Evolutionary conservation across 92 coral and sea anemone species (phyloP).

Genomic region (Metridium senile): DNA sequence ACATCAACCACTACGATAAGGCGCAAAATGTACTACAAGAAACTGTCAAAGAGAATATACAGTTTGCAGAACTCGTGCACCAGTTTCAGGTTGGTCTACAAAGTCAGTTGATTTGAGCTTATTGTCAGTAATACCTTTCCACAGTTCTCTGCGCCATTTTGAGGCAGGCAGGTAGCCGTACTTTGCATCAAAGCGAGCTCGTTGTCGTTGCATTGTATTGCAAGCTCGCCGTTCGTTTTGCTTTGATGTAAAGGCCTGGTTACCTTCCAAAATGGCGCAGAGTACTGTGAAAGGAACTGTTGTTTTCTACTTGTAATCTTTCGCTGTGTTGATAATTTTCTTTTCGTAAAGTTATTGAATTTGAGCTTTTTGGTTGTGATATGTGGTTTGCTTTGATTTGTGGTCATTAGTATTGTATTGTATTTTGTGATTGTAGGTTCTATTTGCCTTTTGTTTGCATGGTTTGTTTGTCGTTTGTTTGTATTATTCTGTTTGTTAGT

Average conservation of each 20-base stretch:
- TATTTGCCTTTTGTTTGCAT: not conserved
- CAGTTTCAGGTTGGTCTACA: slow-evolving; percentile 90
- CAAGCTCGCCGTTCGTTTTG: too few species aligned
- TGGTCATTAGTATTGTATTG: too few species aligned
- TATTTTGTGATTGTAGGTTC: not conserved
- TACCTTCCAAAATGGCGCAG: too few species aligned
- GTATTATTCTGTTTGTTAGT: not conserved
- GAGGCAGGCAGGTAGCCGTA: too few species aligned
- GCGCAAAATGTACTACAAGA: slow-evolving; percentile 85
- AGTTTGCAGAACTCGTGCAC: slow-evolving; percentile 85
- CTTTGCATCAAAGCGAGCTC: too few species aligned
- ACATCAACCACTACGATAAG: slow-evolving; percentile 90
- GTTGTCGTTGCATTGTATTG: too few species aligned
- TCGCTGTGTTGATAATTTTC: not conserved
- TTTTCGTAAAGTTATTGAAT: not conserved
- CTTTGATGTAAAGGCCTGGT: too few species aligned
- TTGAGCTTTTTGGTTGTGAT: too few species aligned
- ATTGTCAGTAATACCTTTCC: too few species aligned
- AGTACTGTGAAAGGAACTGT: too few species aligned
- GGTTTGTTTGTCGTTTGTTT: not conserved
- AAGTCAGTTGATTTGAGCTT: too few species aligned
- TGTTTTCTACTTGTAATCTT: not conserved
- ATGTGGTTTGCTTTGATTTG: not conserved
- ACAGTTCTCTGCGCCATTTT: not conserved
- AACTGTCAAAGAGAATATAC: slow-evolving; percentile 85